Evolutionary conservation across 2,797 vertebrate genomes (phyloP).

Genomic region (Rhinophrynus dorsalis): DNA sequence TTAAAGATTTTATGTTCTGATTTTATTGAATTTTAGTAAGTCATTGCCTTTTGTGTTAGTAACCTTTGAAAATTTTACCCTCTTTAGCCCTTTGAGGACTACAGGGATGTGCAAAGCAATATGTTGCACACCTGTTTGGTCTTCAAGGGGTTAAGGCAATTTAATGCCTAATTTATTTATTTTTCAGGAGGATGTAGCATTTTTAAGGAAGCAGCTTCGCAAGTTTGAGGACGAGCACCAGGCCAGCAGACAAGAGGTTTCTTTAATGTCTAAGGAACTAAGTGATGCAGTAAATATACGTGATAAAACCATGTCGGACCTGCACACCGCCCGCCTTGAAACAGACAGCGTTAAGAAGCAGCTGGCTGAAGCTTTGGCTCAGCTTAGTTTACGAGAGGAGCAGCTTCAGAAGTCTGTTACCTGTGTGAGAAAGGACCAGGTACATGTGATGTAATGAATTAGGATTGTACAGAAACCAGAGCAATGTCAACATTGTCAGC

Average conservation of each 20-base stretch:
- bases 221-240: conserved; percentile 94
- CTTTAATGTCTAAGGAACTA: conserved; percentile 86
- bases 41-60: too few species aligned
- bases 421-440: conserved; percentile 71
- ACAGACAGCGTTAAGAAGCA: conserved; percentile 83
- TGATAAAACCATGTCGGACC: conserved; percentile 91
- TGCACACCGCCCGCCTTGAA: conserved; percentile 88
- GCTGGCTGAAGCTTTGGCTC: conserved; percentile 76
- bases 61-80: too few species aligned
- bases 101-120: too few species aligned
- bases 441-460: too few species aligned
- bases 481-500: too few species aligned
- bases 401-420: conserved; percentile 68
- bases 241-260: conserved; percentile 86
- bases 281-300: conserved; percentile 87
- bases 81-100: too few species aligned
- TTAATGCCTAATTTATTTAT: conserved; percentile 18
- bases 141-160: too few species aligned
- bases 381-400: conserved; percentile 68
- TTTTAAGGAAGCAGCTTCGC: conserved; percentile 87
- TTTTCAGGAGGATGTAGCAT: conserved; percentile 77
- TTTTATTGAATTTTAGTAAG: too few species aligned
- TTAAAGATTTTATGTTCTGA: too few species aligned
- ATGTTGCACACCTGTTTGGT: too few species aligned
- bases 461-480: too few species aligned